Conservation (phyloP, 2,888 invertebrate species). For the Dasypolia templi region DNA sequence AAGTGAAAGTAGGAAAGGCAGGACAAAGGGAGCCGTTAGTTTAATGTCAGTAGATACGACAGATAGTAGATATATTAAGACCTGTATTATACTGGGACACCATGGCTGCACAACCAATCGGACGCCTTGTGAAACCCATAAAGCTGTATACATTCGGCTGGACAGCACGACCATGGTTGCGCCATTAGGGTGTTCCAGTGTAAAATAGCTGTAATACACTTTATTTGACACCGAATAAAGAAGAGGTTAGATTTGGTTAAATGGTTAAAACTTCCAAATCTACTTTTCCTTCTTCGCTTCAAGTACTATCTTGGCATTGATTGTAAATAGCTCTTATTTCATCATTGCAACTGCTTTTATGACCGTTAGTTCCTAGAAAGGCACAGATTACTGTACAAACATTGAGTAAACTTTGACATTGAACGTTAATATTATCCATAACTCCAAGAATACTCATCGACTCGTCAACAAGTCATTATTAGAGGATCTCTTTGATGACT, state of each 20-base stretch:
- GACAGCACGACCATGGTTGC: background rate
- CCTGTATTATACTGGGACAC: background rate
- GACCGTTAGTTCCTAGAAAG: slow-evolving; percentile 22
- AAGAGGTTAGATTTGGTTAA: too few relatives aligned
- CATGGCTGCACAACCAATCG: background rate
- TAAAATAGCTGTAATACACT: background rate
- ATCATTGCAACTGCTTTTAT: background rate
- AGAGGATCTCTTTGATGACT: slow-evolving; percentile 43
- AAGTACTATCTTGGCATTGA: background rate
- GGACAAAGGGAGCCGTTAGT: background rate
- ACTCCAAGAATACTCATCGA: slow-evolving; percentile 29
- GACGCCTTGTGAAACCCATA: background rate
- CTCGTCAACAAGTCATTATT: slow-evolving; percentile 36
- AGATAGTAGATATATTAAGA: background rate
- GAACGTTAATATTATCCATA: slow-evolving; percentile 24
- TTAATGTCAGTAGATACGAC: background rate
- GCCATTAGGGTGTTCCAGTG: background rate
- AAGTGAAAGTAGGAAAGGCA: background rate
- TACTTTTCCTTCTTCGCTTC: background rate
- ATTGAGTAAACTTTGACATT: slow-evolving; percentile 27
- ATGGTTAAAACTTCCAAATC: too few relatives aligned
- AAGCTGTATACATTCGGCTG: background rate
- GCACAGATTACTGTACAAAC: slow-evolving; percentile 20
- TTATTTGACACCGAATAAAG: too few relatives aligned
- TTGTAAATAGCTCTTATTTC: slow-evolving; percentile 8